Evolutionary conservation across 2,888 invertebrate species (phyloP).

Genomic region (Caradrina kadenii): DNA sequence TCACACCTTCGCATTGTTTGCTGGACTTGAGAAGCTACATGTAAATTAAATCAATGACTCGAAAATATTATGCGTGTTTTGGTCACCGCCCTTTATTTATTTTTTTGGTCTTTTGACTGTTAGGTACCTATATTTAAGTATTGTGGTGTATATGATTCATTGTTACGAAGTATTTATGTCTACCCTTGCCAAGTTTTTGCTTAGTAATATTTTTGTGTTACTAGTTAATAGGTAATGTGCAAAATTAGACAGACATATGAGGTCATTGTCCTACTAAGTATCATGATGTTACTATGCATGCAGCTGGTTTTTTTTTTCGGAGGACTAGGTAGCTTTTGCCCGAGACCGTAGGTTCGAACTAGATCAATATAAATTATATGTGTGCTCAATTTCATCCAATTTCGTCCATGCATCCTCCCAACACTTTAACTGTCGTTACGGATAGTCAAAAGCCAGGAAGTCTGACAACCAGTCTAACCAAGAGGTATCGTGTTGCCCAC

Average conservation of each 20-base stretch:
- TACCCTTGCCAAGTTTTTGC: background rate
- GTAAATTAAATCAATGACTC: slow-evolving; percentile 7
- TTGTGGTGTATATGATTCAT: slow-evolving; percentile 14
- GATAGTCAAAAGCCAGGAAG: no score
- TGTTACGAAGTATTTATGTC: background rate
- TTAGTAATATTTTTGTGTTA: background rate
- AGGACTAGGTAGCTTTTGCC: no score
- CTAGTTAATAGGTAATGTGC: background rate
- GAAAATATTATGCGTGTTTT: slow-evolving; percentile 15
- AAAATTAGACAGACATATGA: slow-evolving; percentile 5
- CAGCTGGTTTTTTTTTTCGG: background rate
- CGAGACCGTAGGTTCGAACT: no score
- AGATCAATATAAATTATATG: no score
- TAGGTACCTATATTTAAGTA: background rate
- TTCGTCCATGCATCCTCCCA: no score
- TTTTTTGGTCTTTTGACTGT: background rate
- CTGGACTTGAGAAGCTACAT: slow-evolving; percentile 19
- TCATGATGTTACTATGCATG: slow-evolving; percentile 11
- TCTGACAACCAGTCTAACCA: no score
- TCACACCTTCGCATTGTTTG: slow-evolving; percentile 54
- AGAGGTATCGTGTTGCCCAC: no score
- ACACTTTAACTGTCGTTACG: no score
- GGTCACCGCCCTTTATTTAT: slow-evolving; percentile 2
- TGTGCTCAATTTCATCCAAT: no score
- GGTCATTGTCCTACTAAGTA: slow-evolving; percentile 21